Percentiles rank a stretch among this genome's conserved stretches.
Conservation (phyloP, 2,113 vertebrate species). For the Lasiurus borealis region DNA sequence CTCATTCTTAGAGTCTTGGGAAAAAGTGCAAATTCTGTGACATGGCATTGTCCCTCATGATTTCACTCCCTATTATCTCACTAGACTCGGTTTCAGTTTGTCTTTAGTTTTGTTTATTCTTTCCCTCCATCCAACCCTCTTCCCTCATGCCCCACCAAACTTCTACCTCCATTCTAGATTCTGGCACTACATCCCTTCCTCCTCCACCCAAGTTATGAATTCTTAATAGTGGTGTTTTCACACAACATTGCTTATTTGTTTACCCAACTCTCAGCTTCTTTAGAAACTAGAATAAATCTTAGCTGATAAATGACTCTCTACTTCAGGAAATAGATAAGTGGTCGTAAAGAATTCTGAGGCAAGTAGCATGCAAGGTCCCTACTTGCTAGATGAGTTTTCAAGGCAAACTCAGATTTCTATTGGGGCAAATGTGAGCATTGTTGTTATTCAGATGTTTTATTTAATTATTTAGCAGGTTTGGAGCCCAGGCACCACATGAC, state of each 20-base stretch:
- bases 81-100: background rate
- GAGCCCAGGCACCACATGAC: background rate
- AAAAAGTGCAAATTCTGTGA: background rate
- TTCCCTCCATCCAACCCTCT: background rate
- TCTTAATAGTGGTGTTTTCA: conserved; percentile 20
- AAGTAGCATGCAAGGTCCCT: background rate
- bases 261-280: background rate
- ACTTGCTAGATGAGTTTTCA: too few species aligned
- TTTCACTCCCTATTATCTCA: background rate
- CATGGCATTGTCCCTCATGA: background rate
- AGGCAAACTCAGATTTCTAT: too few species aligned
- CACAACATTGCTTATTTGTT: background rate
- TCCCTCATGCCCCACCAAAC: background rate
- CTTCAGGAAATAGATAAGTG: conserved; percentile 11
- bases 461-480: conserved; percentile 33
- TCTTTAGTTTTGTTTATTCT: background rate
- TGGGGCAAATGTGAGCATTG: too few species aligned
- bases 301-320: background rate
- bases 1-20: background rate
- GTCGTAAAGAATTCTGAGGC: conserved; percentile 42
- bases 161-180: background rate
- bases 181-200: background rate
- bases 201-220: background rate
- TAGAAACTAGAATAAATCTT: conserved; percentile 11
- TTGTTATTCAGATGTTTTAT: conserved; percentile 41